Evolutionary conservation across 2,797 vertebrate genomes (phyloP).

Genomic region (Argyrosomus regius): DNA sequence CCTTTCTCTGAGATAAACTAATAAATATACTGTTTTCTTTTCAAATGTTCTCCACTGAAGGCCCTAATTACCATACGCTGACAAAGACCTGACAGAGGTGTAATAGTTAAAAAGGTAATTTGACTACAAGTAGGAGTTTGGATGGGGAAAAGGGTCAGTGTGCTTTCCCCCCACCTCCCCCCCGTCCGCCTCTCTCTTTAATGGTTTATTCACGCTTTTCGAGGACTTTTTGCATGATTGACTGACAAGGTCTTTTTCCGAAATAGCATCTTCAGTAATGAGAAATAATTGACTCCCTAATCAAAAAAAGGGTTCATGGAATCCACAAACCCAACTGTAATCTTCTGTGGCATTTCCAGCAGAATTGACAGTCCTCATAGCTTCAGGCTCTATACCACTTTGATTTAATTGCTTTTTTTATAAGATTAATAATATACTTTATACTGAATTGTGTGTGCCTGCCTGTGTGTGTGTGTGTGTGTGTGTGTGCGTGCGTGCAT

Average conservation of each 20-base stretch:
- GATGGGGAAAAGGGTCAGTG: conserved; percentile 78
- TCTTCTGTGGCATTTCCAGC: conserved; percentile 86
- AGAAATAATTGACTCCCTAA: conserved; percentile 88
- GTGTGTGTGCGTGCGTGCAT: conserved; percentile 48
- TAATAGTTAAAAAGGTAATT: conserved; percentile 91
- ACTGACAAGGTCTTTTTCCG: conserved; percentile 87
- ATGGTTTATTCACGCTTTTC: conserved; percentile 84
- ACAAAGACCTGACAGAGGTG: conserved; percentile 88
- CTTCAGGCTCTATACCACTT: conserved; percentile 84
- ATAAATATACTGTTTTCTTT: conserved; percentile 90
- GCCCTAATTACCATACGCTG: conserved; percentile 86
- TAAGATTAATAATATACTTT: conserved; percentile 87
- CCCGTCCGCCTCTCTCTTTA: conserved; percentile 74
- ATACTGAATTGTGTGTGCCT: conserved; percentile 64
- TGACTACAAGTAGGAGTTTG: conserved; percentile 85
- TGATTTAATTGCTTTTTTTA: conserved; percentile 86
- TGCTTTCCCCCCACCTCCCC: conserved; percentile 40
- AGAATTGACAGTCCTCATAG: conserved; percentile 84
- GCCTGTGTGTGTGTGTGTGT: conserved; percentile 55
- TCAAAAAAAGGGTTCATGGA: conserved; percentile 86
- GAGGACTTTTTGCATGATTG: conserved; percentile 85
- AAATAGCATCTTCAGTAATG: conserved; percentile 89
- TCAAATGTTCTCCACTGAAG: conserved; percentile 81
- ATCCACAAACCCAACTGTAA: conserved; percentile 85
- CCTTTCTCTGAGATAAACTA: conserved; percentile 85